These are phyloP conservation scores for Gisinianus flammeolus DNA, from an alignment of 2,888 invertebrate genomes.

Conservation along the genomic window DNA sequence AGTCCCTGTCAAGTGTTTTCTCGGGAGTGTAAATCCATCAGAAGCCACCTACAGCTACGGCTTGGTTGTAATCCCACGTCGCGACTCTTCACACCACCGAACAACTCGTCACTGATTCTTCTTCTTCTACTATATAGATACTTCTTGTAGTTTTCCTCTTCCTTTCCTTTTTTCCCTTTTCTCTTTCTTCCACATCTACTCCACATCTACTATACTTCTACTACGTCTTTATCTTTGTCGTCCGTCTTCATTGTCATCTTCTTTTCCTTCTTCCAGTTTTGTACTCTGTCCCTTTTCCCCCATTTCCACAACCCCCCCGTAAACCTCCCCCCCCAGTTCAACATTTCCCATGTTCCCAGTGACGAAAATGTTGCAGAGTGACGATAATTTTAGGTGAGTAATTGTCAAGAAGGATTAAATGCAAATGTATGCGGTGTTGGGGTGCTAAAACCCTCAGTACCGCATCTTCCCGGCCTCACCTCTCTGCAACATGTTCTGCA, in stretches of 20 bases:
- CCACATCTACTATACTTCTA: neutral
- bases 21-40: constrained; percentile 44
- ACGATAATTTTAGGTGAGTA: constrained; percentile 56
- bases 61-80: constrained; percentile 37
- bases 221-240: neutral
- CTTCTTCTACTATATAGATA: too few relatives aligned
- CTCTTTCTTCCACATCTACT: neutral
- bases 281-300: neutral
- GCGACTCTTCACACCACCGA: constrained; percentile 23
- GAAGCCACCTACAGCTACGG: constrained; percentile 44
- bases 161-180: neutral
- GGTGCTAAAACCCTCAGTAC: constrained; percentile 56
- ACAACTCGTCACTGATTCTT: constrained; percentile 2
- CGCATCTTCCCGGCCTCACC: constrained; percentile 58
- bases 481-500: constrained; percentile 59
- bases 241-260: constrained; percentile 4
- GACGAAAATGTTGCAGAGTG: constrained; percentile 53
- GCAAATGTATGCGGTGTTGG: constrained; percentile 57
- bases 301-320: neutral
- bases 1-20: constrained; percentile 38
- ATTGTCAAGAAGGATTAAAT: constrained; percentile 51
- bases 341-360: constrained; percentile 29
- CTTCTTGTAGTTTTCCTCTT: neutral
- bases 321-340: constrained; percentile 17
- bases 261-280: too few relatives aligned